Conservation (phyloP, 1,140 invertebrate genomes). For the Drosophila sucinea region DNA sequence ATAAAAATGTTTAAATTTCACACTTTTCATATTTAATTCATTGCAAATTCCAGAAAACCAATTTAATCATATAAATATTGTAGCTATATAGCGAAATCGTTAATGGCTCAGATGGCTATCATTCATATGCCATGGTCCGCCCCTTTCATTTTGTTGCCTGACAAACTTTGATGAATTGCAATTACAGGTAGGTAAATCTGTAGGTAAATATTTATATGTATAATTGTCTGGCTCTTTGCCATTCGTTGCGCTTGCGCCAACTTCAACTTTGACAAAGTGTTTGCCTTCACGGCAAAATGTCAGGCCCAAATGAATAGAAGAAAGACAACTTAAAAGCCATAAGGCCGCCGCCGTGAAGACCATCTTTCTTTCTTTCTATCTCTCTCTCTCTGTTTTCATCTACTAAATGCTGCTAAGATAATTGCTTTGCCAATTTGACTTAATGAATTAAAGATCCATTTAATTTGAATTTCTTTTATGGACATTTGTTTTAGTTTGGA, state of each 20-base stretch:
- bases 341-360: constrained; percentile 34
- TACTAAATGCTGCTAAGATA: constrained; percentile 51
- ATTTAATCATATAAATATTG: neutral
- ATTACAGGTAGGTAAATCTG: constrained; percentile 38
- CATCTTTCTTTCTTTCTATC: constrained; percentile 15
- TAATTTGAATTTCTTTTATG: constrained; percentile 43
- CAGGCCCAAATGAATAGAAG: constrained; percentile 23
- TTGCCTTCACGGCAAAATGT: constrained; percentile 56
- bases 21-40: too few species aligned
- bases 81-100: neutral
- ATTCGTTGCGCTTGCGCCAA: constrained; percentile 36
- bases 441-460: constrained; percentile 57
- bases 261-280: constrained; percentile 63
- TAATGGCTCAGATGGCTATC: neutral
- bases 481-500: constrained; percentile 43
- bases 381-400: neutral
- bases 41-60: neutral
- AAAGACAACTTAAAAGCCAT: constrained; percentile 42
- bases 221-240: neutral
- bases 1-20: too few species aligned
- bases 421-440: constrained; percentile 60
- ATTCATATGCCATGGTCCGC: neutral
- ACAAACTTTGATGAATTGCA: constrained; percentile 40
- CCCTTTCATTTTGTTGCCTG: constrained; percentile 31
- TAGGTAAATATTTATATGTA: constrained; percentile 10